Evolutionary conservation across 2,888 invertebrate genomes (phyloP), one percentile per base, ranked within the genome.

Genomic region (Cantharis flavilabris): DNA sequence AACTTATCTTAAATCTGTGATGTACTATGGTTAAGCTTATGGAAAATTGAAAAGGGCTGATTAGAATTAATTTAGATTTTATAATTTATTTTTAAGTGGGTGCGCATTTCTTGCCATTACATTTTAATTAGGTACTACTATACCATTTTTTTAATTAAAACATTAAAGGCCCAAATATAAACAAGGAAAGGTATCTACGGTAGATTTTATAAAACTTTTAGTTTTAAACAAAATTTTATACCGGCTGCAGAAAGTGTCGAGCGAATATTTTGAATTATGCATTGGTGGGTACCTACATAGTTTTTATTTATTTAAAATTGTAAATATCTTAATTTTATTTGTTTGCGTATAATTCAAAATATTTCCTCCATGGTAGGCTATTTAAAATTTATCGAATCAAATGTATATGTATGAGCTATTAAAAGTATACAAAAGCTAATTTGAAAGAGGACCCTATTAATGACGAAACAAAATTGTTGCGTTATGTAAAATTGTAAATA

Each of bases 401-500:
- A 49, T 49, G 49, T 49, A 49, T 49, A 49, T 49, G 49, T 49
- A 49, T 49, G 49, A 49, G 49, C 49, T 49, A 49, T 49, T 49
- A 49, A 69, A 75, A 64, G 75, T 75, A 73, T 78, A 76, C 73
- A 78, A 70, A 72, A 73, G 71, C 72, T 72, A 33, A 71, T 73
- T 64, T 76, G 70, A 69, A 75, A 73, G 69, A 75, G 75, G 73
- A 77, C 73, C 70, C 73, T 73, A 70, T 73, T 73, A 70, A 77
- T 74, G 71, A 77, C 23, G 14, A 76, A 74, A 49, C 49, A 49
- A 49, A 49, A n/a, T 7, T 49, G 49, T 67, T 30, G 71, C 69
- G 62, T 28, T 70, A 73, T 75, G 78, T 78, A 78, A 78, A 77
- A 76, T 78, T 78, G 78, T 78, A 78, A 78, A 78, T 78, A 78